Evolutionary conservation across 2,888 invertebrate species (phyloP), one percentile per base, ranked within the genome.

Genomic region (Harpagoxenus sublaevis): DNA sequence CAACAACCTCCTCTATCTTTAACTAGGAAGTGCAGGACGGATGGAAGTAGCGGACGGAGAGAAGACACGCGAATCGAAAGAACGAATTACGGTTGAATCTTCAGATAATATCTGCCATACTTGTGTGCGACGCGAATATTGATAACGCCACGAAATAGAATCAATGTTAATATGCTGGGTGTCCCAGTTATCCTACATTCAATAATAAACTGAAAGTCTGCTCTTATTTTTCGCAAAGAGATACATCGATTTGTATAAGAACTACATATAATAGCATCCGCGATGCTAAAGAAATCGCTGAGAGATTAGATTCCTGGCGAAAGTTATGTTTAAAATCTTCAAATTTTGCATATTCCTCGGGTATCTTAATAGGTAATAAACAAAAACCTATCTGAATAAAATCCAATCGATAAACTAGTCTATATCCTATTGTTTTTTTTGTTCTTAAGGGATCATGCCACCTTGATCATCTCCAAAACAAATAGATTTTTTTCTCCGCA

Each of bases 1-100:
- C 91, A 90, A 91, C 90, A 91, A 91, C 91, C 91, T 91, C 83
- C 79, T 85, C 85, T 82, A 82, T 84, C 89, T 86, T 89, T 84
- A 84, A 83, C 86, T 84, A 88, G 79, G 84, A 88, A 84, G 75
- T 79, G 84, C 77, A 78, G 81, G 51, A 70, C 35, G 35, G 35
- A 35, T 48, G 70, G 57, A 71, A 51, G 60, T 62, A 84, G 23
- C 23, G 10, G 51, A 68, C 48, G 31, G 45, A 60, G 45, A 60
- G 15, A 71, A 77, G 57, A 83, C 48, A 45, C 39, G 39, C 78
- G 66, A 66, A 55, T 63, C 12, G 77, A 66, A 55, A 66, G 53
- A 74, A 65, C n/a, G 55, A 75, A 42, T 55, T 53, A 42, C n/a
- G 23, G n/a, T 65, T 28, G 57, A 57, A 60, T n/a, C 31, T 28